Percentiles rank a stretch among this genome's conserved stretches.
Evolutionary conservation across 2,113 vertebrate genomes (phyloP).

Genomic region (Plecturocebus donacophilus): DNA sequence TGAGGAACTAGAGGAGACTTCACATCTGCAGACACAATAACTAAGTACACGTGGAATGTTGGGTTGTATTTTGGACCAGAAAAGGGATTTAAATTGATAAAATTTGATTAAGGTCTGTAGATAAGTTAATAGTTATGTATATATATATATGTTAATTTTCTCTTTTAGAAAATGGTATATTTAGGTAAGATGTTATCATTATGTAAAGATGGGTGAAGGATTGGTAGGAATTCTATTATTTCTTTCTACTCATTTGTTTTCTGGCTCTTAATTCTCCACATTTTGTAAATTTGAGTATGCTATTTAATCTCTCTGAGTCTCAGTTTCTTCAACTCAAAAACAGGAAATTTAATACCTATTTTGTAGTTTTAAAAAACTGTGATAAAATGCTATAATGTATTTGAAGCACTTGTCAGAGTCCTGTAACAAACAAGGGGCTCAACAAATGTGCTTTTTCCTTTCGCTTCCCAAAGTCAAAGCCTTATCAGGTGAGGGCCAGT

Average conservation of each 20-base stretch:
- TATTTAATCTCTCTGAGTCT: not conserved
- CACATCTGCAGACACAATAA: not conserved
- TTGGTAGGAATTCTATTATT: not conserved
- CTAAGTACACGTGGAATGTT: not conserved
- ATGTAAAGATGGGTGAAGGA: not conserved
- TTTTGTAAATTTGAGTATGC: not conserved
- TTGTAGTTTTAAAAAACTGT: not conserved
- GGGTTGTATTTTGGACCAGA: not conserved
- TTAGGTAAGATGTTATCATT: not conserved
- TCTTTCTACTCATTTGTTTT: not conserved
- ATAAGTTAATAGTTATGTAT: not conserved
- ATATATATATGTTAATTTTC: not conserved
- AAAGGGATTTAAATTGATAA: not conserved
- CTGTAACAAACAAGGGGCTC: not conserved
- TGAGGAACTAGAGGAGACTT: not conserved
- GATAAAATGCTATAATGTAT: not conserved
- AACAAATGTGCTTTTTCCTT: not conserved
- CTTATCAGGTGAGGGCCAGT: not conserved
- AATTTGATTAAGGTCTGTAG: not conserved
- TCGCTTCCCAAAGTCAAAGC: not conserved
- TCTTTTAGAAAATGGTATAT: not conserved
- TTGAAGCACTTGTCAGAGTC: not conserved
- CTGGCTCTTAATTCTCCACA: not conserved
- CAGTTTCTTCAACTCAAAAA: not conserved
- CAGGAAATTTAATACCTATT: not conserved